phyloP scores from a whole-genome alignment of 2,113 vertebrate species.

The Thunnus maccoyii region DNA sequence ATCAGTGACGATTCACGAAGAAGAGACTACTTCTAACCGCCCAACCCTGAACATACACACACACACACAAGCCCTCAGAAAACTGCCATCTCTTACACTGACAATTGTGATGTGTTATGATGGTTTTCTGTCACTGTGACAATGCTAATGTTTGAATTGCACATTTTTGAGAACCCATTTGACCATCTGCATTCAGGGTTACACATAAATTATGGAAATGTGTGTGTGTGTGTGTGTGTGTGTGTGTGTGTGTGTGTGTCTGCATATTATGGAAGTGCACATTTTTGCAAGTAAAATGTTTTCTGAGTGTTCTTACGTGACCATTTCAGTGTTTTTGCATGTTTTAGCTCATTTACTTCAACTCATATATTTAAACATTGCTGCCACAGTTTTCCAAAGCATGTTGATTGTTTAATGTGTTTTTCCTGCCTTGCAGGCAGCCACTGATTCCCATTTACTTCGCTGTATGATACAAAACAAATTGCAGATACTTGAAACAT shows the following conservation, averaged over 20 bases:
- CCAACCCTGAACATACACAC: background rate
- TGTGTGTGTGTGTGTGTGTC: background rate
- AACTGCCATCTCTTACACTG: background rate
- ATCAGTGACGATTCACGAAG: slow-evolving; percentile 95
- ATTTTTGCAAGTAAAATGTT: slow-evolving; percentile 63
- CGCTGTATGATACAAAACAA: background rate
- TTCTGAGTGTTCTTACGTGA: background rate
- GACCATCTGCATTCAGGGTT: slow-evolving; percentile 28
- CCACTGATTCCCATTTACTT: slow-evolving; percentile 35
- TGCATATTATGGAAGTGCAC: background rate
- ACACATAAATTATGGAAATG: slow-evolving; percentile 20
- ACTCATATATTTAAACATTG: background rate
- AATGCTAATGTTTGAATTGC: background rate
- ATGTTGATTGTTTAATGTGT: slow-evolving; percentile 3
- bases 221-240: slow-evolving; percentile 5
- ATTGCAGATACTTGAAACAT: background rate
- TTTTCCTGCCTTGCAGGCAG: slow-evolving; percentile 11
- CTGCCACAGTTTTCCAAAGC: slow-evolving; percentile 17
- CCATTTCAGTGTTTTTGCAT: slow-evolving; percentile 56
- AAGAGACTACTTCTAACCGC: slow-evolving; percentile 94
- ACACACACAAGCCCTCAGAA: background rate
- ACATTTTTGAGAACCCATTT: slow-evolving; percentile 14
- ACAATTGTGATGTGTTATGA: background rate
- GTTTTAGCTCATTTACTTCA: slow-evolving; percentile 44
- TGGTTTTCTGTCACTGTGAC: slow-evolving; percentile 18